These are phyloP conservation scores for Drosophila nr. fundita DNA, from an alignment of 2,888 invertebrate genomes.

Conservation along the genomic window DNA sequence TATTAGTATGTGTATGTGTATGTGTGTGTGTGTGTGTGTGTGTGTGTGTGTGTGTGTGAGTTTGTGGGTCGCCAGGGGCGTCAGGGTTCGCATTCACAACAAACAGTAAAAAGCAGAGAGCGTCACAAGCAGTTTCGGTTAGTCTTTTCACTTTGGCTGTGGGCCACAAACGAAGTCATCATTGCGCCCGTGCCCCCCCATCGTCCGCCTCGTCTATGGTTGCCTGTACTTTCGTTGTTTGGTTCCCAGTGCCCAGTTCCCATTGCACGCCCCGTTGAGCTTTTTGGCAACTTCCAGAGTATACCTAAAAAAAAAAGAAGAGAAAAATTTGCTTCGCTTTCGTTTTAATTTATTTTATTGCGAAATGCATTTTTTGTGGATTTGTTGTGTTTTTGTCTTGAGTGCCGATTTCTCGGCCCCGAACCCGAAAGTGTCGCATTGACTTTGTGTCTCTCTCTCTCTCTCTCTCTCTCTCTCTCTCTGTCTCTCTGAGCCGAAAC, in stretches of 20 bases:
- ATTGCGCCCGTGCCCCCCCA: conserved; percentile 12
- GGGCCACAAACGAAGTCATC: conserved; percentile 43
- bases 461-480: conserved; percentile 26
- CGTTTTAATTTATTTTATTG: conserved; percentile 74
- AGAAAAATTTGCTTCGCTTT: conserved; percentile 70
- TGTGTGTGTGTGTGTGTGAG: conserved; percentile 1
- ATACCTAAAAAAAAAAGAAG: neutral
- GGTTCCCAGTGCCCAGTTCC: conserved; percentile 30
- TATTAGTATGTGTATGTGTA: neutral
- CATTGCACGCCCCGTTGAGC: conserved; percentile 60
- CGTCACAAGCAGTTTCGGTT: conserved; percentile 49
- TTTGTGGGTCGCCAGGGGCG: conserved; percentile 52
- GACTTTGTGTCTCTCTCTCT: conserved; percentile 50
- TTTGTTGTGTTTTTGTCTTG: conserved; percentile 28
- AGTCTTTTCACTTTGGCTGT: conserved; percentile 47
- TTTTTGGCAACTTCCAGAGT: conserved; percentile 59
- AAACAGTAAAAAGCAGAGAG: conserved; percentile 19
- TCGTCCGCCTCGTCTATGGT: neutral
- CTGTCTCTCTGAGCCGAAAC: conserved; percentile 48
- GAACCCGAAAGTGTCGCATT: conserved; percentile 71
- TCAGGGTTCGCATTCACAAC: conserved; percentile 38
- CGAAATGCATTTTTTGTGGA: conserved; percentile 62
- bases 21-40: conserved; percentile 23
- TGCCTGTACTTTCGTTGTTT: conserved; percentile 7
- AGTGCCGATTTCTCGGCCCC: conserved; percentile 61